Base-by-base conservation (phyloP, 1,140 invertebrate species). In the Eriocheir sinensis region DNA sequence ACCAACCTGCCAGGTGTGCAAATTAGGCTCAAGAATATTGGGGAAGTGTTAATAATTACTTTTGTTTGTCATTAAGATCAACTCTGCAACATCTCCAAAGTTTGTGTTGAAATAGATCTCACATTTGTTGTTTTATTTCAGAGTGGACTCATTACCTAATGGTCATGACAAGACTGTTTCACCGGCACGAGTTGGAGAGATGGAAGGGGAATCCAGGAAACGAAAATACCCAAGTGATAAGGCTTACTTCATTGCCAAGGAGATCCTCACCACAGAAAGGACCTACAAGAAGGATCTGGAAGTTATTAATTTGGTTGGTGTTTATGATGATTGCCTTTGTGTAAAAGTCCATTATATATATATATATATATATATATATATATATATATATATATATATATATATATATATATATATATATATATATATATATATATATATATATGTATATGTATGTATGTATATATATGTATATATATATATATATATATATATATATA, bases 221-320 rank as follows among this genome's bases (percentile, higher is more conserved):
- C 79, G 95, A 40, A 95, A 95, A 90, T 97, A 97, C 96, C 98
- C 98, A 27, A 97, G 97, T 1, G 99, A 99, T 96, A 98, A 98
- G 96, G 98, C 98, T 27, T 99, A 99, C 97, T 99, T 98, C 96
- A 98, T 99, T 96, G 98, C 98, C 79, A 99, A 99, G 97, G 99
- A 99, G 97, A 97, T 99, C 90, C 97, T 99, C 8, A 99, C 99
- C 98, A 99, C 99, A 0, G 99, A 99, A 96, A 97, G 99, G 95
- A 99, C 99, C 0, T 99, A 99, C 96, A 99, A 99, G 96, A 98
- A 99, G 96, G 99, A 99, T 96, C 97, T 99, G 95, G 98, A 99
- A 97, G 98, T 99, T 72, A 97, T 99, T 93, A 99, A 98, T 96
- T 97, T 98, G 96, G 98, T 98, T 97, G 97, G 98, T 79, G 12